phyloP scores from a whole-genome alignment of 2,888 invertebrate genomes.

The Tineola bisselliella region DNA sequence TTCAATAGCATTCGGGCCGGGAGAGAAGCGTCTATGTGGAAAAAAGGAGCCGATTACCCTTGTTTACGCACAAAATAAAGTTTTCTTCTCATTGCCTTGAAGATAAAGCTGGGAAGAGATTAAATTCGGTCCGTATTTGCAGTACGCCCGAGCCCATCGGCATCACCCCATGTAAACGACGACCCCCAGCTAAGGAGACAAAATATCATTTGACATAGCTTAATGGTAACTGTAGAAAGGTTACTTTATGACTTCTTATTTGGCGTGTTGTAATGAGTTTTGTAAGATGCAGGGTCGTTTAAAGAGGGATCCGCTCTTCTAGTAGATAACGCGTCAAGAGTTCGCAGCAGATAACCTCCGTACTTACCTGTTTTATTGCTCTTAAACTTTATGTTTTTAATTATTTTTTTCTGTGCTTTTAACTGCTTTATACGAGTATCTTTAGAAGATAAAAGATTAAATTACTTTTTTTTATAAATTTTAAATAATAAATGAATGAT shows the following conservation, averaged over 20 bases:
- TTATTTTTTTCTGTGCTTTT: neutral
- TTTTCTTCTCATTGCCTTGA: constrained; percentile 54
- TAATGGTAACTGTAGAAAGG: constrained; percentile 53
- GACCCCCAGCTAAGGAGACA: constrained; percentile 45
- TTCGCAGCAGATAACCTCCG: neutral
- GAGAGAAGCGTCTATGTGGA: constrained; percentile 14
- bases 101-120: constrained; percentile 55
- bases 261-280: constrained; percentile 60
- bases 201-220: constrained; percentile 63
- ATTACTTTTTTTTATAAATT: neutral
- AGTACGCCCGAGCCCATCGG: constrained; percentile 28
- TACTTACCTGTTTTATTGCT: constrained; percentile 1
- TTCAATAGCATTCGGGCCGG: constrained; percentile 36
- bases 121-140: constrained; percentile 58
- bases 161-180: constrained; percentile 52
- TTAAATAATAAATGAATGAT: too few species aligned
- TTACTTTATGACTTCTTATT: constrained; percentile 61
- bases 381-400: neutral
- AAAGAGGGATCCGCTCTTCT: neutral
- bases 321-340: constrained; percentile 10
- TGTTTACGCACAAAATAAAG: constrained; percentile 62
- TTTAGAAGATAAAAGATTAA: neutral
- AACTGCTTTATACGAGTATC: neutral
- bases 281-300: constrained; percentile 34
- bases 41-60: constrained; percentile 42